These are phyloP conservation scores for Harpagoxenus sublaevis DNA, from an alignment of 2,888 invertebrate species.

Conservation along the genomic window DNA sequence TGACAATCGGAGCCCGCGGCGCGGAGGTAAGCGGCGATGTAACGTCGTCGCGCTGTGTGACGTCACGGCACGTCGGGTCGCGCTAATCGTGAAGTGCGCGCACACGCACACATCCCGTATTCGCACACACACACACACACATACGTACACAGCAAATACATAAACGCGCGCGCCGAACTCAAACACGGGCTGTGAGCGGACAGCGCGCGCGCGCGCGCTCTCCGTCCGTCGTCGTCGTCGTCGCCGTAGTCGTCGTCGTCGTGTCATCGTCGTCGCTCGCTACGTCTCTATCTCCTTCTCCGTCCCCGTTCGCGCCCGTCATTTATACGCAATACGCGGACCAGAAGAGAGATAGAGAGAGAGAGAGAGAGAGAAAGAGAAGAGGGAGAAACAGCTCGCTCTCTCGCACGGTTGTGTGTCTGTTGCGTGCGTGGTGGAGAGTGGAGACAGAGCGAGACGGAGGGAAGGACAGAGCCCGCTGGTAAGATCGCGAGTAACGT, in stretches of 20 bases:
- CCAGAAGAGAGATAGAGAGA: no score
- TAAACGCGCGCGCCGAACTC: constrained; percentile 48
- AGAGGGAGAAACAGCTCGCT: constrained; percentile 32
- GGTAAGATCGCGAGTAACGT: constrained; percentile 63
- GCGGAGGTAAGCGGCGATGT: constrained; percentile 74
- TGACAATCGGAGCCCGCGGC: not conserved
- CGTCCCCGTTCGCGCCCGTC: not conserved
- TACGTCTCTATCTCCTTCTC: constrained; percentile 10
- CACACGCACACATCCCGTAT: constrained; percentile 46
- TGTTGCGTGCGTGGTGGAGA: constrained; percentile 37
- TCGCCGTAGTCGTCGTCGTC: constrained; percentile 21
- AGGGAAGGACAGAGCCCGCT: constrained; percentile 45
- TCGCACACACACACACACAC: not conserved
- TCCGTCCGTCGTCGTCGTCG: constrained; percentile 27
- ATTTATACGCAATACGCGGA: constrained; percentile 21
- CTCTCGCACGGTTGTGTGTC: constrained; percentile 46
- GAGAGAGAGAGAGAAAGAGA: constrained; percentile 25
- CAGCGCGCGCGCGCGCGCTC: constrained; percentile 65
- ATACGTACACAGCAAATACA: not conserved
- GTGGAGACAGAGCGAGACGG: constrained; percentile 47
- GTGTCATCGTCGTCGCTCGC: not conserved
- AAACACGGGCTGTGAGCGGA: constrained; percentile 48
- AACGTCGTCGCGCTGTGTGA: constrained; percentile 83
- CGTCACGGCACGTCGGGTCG: constrained; percentile 77
- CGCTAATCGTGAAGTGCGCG: constrained; percentile 79